Conservation (phyloP, 2,797 vertebrate species). For the Neopelma chrysocephalum region DNA sequence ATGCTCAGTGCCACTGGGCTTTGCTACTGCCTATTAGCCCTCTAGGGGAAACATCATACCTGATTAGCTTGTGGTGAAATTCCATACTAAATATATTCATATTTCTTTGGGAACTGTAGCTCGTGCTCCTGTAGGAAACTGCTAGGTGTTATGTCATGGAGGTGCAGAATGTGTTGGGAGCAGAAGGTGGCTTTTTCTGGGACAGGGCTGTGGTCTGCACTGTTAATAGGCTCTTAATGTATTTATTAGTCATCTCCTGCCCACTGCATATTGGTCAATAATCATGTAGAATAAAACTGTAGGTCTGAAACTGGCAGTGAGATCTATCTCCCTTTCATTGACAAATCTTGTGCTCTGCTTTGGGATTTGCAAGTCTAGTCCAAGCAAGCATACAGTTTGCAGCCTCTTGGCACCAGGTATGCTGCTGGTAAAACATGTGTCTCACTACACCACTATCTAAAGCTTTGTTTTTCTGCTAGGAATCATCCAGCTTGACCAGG, state of each 20-base stretch:
- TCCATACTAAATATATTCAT: neutral
- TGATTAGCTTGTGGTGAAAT: neutral
- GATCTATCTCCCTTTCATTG: neutral
- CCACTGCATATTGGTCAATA: neutral
- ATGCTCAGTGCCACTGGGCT: neutral
- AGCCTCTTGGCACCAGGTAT: neutral
- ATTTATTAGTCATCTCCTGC: neutral
- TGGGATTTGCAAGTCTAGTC: neutral
- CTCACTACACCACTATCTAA: neutral
- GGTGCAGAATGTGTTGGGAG: neutral
- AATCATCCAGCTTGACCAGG: conserved; percentile 87
- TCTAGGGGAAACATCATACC: neutral
- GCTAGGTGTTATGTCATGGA: neutral
- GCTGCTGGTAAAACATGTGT: neutral
- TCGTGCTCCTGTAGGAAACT: neutral
- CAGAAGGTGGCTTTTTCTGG: neutral
- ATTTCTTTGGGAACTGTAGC: neutral
- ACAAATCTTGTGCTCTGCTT: neutral
- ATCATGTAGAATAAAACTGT: neutral
- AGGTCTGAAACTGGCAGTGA: neutral
- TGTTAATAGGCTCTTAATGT: neutral
- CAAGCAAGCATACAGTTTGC: neutral
- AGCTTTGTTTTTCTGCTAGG: conserved; percentile 73
- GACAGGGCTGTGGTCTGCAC: neutral
- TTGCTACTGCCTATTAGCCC: neutral